phyloP scores from a whole-genome alignment of 2,888 invertebrate species.

The Sericinus montela region DNA sequence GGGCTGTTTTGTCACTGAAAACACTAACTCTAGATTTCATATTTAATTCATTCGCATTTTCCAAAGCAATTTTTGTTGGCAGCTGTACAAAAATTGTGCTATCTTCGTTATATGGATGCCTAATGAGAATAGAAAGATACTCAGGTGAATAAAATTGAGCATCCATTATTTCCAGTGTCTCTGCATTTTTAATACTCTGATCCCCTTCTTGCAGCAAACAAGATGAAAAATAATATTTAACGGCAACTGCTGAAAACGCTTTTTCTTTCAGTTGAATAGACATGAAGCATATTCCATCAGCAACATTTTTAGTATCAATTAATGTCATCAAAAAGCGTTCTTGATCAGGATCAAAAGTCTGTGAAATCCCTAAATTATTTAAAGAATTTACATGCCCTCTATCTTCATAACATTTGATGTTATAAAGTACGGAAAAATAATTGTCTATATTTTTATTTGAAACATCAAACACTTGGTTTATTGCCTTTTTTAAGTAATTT shows the following conservation, averaged over 20 bases:
- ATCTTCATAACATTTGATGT: slow-evolving; percentile 71
- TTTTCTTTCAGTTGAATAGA: slow-evolving; percentile 67
- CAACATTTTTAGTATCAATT: slow-evolving; percentile 51
- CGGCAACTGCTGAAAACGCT: slow-evolving; percentile 61
- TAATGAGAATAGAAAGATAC: slow-evolving; percentile 84
- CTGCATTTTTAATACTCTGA: slow-evolving; percentile 31
- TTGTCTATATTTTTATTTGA: slow-evolving; percentile 81
- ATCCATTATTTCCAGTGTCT: slow-evolving; percentile 79
- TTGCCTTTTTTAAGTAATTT: slow-evolving; percentile 81
- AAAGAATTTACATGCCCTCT: slow-evolving; percentile 33
- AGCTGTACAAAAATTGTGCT: slow-evolving; percentile 70
- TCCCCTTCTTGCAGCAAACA: slow-evolving; percentile 49
- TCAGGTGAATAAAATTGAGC: slow-evolving; percentile 87
- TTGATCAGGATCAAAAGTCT: slow-evolving; percentile 67
- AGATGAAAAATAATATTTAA: slow-evolving; percentile 75
- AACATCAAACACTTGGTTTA: slow-evolving; percentile 84
- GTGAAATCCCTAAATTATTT: slow-evolving; percentile 61
- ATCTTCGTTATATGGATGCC: slow-evolving; percentile 68
- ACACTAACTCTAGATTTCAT: slow-evolving; percentile 58
- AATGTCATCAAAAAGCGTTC: slow-evolving; percentile 75
- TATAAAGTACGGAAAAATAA: slow-evolving; percentile 78
- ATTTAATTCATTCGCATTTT: slow-evolving; percentile 60
- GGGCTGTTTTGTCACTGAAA: slow-evolving; percentile 64
- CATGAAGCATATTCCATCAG: slow-evolving; percentile 71
- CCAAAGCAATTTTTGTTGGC: slow-evolving; percentile 64